Evolutionary conservation across 2,888 invertebrate species (phyloP), one percentile per base, ranked within the genome.

Genomic region (Peribatodes rhomboidaria): DNA sequence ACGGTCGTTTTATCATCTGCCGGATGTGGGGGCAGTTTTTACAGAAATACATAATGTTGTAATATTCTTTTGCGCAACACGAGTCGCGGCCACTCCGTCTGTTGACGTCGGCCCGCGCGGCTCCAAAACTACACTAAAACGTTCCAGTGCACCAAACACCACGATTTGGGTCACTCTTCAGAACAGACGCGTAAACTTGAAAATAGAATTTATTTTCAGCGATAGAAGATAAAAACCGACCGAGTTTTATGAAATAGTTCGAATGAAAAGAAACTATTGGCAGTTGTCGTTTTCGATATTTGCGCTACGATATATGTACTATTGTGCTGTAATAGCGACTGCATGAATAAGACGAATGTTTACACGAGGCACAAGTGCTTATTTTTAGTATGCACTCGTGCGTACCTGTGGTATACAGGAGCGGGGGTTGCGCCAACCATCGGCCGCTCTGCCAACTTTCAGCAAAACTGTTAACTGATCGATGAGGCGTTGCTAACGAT

Each of bases 151-250:
- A 80, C 75, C 75, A 82, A 81, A 81, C 82, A 80, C 73, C 73
- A 81, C 79, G 83, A 91, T 90, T 86, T 89, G 82, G 92, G 91
- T 90, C 91, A 88, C 76, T 80, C 78, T 83, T 82, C 81, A 78
- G 80, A 85, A 85, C 81, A 82, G 79, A 78, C 81, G 82, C 78
- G 84, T 90, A 89, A 90, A 91, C 88, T 90, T 89, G 88, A 90
- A 90, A 90, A 92, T 90, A 89, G 88, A 90, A 79, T 87, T 76
- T 90, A 89, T 83, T 84, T 86, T 81, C 83, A 86, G 82, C 67
- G 20, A 62, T 64, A 61, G 69, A 78, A 79, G 75, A 84, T 79
- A 35, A 81, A 83, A 78, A 82, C 72, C 75, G 76, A 79, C 70
- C 78, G 65, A 78, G 69, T 65, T 70, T 53, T 59, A 60, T 62